Conservation (phyloP, 37 sponge, comb jelly and placozoan species). For the Beroe forskalii region DNA sequence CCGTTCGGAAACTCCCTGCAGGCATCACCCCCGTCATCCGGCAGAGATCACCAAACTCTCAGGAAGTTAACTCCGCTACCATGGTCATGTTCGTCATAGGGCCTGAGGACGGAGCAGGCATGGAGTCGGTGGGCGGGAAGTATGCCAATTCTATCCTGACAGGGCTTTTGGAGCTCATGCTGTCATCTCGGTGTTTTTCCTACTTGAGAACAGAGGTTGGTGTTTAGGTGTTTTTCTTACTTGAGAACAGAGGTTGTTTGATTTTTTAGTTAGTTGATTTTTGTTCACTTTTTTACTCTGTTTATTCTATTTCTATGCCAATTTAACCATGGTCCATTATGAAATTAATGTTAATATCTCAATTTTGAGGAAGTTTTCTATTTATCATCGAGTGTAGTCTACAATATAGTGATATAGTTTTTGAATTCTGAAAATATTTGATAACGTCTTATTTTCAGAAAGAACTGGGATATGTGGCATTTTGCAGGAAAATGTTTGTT, state of each 20-base stretch:
- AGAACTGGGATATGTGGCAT: conserved; percentile 9
- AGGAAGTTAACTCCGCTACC: not conserved
- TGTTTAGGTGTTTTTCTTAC: not conserved
- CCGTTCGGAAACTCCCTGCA: not conserved
- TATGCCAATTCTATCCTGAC: not conserved
- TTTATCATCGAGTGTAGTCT: no score
- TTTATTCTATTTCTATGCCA: no score
- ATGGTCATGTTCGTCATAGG: not conserved
- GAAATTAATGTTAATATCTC: no score
- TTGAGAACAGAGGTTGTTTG: not conserved
- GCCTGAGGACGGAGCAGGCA: not conserved
- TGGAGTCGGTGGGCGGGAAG: not conserved
- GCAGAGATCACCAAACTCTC: not conserved
- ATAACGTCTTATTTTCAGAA: no score
- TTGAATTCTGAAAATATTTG: no score
- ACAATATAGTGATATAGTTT: no score
- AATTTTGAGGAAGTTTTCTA: no score
- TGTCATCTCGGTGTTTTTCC: not conserved
- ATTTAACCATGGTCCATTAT: no score
- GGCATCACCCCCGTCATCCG: not conserved
- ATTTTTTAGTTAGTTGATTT: not conserved
- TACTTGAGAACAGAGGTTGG: conserved; percentile 25
- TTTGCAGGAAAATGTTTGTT: not conserved
- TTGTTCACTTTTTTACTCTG: not conserved
- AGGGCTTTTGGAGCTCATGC: not conserved